These are phyloP conservation scores for Entosphenus tridentatus DNA, from an alignment of 2,113 vertebrate genomes.

Conservation along the genomic window DNA sequence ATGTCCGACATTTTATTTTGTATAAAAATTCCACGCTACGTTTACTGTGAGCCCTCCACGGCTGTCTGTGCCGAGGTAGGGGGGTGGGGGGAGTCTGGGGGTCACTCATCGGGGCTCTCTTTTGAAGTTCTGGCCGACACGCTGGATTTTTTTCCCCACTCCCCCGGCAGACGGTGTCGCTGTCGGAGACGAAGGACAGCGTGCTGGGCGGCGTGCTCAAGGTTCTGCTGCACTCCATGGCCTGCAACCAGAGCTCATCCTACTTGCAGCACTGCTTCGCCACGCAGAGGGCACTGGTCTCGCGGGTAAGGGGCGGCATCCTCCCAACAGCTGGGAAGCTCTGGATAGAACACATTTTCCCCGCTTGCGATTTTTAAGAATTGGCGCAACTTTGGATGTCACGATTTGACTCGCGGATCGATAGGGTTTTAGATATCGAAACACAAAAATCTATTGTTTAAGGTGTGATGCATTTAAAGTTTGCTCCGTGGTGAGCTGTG, in stretches of 20 bases:
- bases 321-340: no score
- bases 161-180: slow-evolving; percentile 38
- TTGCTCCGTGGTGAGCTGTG: no score
- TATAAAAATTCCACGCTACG: background rate
- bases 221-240: slow-evolving; percentile 56
- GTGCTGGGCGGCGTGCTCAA: slow-evolving; percentile 43
- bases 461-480: no score
- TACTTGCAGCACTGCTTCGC: slow-evolving; percentile 70
- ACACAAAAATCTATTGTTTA: no score
- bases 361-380: no score
- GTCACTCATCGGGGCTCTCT: slow-evolving; percentile 6
- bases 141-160: background rate
- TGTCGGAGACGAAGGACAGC: slow-evolving; percentile 58
- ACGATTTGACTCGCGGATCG: no score
- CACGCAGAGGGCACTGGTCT: slow-evolving; percentile 56
- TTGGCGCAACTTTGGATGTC: no score
- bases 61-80: background rate
- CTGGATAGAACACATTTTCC: no score
- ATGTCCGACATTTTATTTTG: no score
- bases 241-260: slow-evolving; percentile 49
- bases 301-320: slow-evolving; percentile 29
- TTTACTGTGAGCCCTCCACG: background rate
- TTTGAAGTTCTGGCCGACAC: background rate
- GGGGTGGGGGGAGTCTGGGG: background rate
- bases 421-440: no score